phyloP scores from a whole-genome alignment of 1,140 invertebrate genomes.

The Bombus pyrosoma region DNA sequence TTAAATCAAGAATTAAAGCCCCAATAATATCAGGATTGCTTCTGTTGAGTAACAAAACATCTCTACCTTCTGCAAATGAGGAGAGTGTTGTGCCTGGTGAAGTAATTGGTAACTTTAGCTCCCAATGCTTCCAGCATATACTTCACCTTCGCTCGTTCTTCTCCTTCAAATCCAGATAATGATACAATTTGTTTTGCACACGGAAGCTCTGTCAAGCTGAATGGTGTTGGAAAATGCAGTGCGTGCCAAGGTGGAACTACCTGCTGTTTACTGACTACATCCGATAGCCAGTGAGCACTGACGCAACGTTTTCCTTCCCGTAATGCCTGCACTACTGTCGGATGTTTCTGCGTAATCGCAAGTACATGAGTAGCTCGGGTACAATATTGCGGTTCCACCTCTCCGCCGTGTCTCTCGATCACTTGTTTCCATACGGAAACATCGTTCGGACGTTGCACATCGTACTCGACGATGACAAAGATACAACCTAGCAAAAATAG shows the following conservation, averaged over 20 bases:
- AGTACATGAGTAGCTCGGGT: constrained; percentile 95
- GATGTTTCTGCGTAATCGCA: constrained; percentile 94
- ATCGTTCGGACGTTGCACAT: constrained; percentile 85
- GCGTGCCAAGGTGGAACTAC: constrained; percentile 95
- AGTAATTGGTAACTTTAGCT: constrained; percentile 90
- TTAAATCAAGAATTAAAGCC: neutral
- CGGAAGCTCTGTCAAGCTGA: constrained; percentile 85
- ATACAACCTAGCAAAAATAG: constrained; percentile 95
- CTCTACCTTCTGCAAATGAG: constrained; percentile 85
- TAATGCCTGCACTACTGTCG: constrained; percentile 91
- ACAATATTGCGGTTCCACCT: constrained; percentile 93
- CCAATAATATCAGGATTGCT: neutral
- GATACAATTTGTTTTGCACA: constrained; percentile 89
- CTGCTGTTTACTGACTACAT: constrained; percentile 92
- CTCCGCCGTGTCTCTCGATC: constrained; percentile 94
- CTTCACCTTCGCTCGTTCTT: constrained; percentile 91
- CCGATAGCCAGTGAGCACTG: constrained; percentile 97
- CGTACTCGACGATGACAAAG: constrained; percentile 92
- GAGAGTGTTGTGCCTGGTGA: constrained; percentile 89
- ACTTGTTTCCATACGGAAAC: constrained; percentile 90
- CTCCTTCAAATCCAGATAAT: constrained; percentile 92
- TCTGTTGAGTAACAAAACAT: constrained; percentile 13
- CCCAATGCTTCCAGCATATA: constrained; percentile 93
- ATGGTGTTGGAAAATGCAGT: constrained; percentile 94
- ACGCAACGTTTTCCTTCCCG: constrained; percentile 91